A percentile compares a stretch with the other conserved stretches of the same genome.
phyloP scores from a whole-genome alignment of 2,113 vertebrate genomes.

The Acrocephalus arundinaceus region DNA sequence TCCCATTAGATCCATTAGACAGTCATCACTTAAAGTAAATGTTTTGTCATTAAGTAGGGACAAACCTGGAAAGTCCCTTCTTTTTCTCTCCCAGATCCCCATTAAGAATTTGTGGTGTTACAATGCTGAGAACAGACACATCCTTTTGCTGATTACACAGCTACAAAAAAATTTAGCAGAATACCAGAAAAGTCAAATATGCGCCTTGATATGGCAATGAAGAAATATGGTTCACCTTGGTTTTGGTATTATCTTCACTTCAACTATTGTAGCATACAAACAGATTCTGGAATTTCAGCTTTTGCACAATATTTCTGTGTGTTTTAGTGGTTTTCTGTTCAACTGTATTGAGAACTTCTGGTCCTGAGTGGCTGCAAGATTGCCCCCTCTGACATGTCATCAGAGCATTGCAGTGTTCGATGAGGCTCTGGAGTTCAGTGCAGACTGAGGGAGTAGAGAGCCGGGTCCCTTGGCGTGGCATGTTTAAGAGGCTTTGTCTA shows the following conservation, averaged over 20 bases:
- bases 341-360: neutral
- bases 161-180: neutral
- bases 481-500: neutral
- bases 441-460: neutral
- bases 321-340: neutral
- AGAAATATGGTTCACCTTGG: neutral
- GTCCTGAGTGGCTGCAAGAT: neutral
- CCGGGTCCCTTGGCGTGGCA: neutral
- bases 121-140: neutral
- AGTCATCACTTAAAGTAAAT: neutral
- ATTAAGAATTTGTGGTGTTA: neutral
- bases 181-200: neutral
- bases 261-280: neutral
- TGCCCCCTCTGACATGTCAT: neutral
- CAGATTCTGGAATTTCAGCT: neutral
- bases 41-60: neutral
- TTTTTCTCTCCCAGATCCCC: neutral
- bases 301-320: neutral
- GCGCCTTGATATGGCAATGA: neutral
- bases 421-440: neutral
- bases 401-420: neutral
- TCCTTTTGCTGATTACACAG: neutral
- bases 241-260: neutral
- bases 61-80: neutral
- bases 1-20: neutral